phyloP scores from a whole-genome alignment of 2,888 invertebrate species.

The Micropterix aruncella region DNA sequence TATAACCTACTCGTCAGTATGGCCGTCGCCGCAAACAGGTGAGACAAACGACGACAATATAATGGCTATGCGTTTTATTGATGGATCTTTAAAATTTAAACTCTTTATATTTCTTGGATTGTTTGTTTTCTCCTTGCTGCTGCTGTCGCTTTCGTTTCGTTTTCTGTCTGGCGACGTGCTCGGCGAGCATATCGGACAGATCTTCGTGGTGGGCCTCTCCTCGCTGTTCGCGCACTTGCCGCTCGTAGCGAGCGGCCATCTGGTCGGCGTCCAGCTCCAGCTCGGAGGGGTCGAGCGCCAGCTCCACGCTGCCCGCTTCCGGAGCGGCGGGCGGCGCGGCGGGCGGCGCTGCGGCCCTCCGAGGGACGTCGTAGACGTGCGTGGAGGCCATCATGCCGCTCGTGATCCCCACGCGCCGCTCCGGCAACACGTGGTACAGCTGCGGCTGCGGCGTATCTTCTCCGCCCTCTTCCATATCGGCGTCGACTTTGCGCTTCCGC shows the following conservation, averaged over 20 bases:
- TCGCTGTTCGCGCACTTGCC: constrained; percentile 87
- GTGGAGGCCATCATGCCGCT: constrained; percentile 97
- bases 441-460: constrained; percentile 91
- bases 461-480: constrained; percentile 88
- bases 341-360: constrained; percentile 35
- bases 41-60: constrained; percentile 11
- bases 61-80: neutral
- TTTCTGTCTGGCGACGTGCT: constrained; percentile 95
- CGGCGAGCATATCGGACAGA: constrained; percentile 96
- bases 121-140: constrained; percentile 69
- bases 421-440: constrained; percentile 89
- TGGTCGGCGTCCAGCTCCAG: constrained; percentile 91
- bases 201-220: constrained; percentile 85
- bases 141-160: constrained; percentile 88
- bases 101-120: constrained; percentile 95
- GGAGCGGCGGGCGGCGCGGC: constrained; percentile 22
- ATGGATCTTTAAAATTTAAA: constrained; percentile 71
- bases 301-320: constrained; percentile 63
- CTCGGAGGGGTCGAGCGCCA: constrained; percentile 95
- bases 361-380: constrained; percentile 91
- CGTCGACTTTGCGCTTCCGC: constrained; percentile 91
- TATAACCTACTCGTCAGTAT: constrained; percentile 42
- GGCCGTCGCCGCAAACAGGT: constrained; percentile 43
- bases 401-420: constrained; percentile 81
- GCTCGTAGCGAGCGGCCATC: constrained; percentile 91